Conservation (phyloP, 2,888 invertebrate genomes). For the Toxonevra muliebris region DNA sequence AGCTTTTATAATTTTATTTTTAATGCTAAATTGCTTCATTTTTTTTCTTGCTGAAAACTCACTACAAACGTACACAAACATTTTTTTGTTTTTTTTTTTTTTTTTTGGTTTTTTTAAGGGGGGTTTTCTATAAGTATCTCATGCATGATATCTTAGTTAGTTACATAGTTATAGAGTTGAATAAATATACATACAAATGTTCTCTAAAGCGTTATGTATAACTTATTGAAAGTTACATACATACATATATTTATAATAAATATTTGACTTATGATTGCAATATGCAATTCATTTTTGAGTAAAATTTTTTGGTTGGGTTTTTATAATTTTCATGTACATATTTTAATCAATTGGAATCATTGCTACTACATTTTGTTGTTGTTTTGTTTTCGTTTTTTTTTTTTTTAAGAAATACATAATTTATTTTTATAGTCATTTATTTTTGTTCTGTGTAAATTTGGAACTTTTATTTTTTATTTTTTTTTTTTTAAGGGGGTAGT, state of each 20-base stretch:
- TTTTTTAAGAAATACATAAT: neutral
- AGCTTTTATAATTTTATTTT: conserved; percentile 7
- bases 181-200: conserved; percentile 6
- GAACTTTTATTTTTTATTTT: no score
- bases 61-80: conserved; percentile 10
- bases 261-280: conserved; percentile 33
- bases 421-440: neutral
- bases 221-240: conserved; percentile 4
- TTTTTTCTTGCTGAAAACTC: neutral
- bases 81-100: neutral
- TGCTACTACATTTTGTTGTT: no score
- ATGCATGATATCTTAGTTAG: conserved; percentile 6
- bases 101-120: neutral
- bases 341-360: neutral
- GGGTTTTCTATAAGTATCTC: neutral
- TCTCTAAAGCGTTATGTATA: conserved; percentile 15
- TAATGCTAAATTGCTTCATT: neutral
- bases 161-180: neutral
- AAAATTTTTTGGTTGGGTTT: conserved; percentile 5
- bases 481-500: no score
- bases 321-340: no score
- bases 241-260: conserved; percentile 10
- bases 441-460: neutral
- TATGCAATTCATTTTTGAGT: conserved; percentile 33
- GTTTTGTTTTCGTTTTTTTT: neutral